phyloP scores from a whole-genome alignment of 2,113 vertebrate genomes.

The Bombycilla garrulus region DNA sequence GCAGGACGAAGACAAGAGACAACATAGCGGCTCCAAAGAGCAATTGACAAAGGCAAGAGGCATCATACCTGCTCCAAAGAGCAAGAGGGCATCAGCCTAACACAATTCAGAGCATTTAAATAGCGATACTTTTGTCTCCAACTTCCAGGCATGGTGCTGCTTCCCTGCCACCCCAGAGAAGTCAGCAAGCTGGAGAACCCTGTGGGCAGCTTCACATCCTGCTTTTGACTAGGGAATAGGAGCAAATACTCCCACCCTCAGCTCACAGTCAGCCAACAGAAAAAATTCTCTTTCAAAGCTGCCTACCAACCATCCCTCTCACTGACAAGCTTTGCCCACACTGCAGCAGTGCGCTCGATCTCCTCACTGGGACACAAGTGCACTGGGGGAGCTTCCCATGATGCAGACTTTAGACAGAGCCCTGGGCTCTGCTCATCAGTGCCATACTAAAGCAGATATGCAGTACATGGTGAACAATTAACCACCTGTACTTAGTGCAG shows the following conservation, averaged over 20 bases:
- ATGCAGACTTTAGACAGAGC: not conserved
- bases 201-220: not conserved
- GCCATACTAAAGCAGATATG: not conserved
- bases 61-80: not conserved
- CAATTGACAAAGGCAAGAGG: not conserved
- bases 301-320: not conserved
- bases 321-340: not conserved
- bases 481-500: rapidly evolving
- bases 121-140: not conserved
- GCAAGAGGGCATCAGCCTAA: not conserved
- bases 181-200: not conserved
- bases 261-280: not conserved
- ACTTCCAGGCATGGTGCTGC: not conserved
- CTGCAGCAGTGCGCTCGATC: not conserved
- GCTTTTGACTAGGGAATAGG: not conserved
- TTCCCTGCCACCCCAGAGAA: not conserved
- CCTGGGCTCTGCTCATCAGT: not conserved
- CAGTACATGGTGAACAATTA: not conserved
- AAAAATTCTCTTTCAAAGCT: not conserved
- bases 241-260: not conserved
- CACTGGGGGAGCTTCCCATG: rapidly evolving
- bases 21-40: not conserved
- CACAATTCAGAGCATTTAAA: not conserved
- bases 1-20: not conserved
- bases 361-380: not conserved